Evolutionary conservation across 1,140 invertebrate genomes (phyloP), one percentile per base, ranked within the genome.

Genomic region (Eriosoma lanigerum): DNA sequence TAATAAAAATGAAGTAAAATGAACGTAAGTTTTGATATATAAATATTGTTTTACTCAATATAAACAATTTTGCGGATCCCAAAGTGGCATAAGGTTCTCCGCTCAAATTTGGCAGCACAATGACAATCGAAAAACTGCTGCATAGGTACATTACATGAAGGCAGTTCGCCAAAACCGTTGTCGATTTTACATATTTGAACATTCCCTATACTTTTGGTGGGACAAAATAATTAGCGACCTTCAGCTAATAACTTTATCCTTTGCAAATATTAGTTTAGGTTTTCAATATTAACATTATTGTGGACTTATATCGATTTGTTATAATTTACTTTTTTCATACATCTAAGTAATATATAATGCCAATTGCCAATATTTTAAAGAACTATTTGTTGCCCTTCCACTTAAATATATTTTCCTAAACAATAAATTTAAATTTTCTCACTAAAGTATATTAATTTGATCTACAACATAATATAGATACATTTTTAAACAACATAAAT

Each of bases 181-280:
- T 46, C 38, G 64, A 19, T 68, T 46, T 68, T 68, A 68, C 64
- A 68, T 68, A 68, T 68, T 68, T 68, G 5, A n/a, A 68, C n/a
- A 24, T 68, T 46, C 38, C 3, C 10, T 10, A 46, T 68, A 24
- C 21, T 68, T n/a, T 46, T 38, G 15, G 21, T 4, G 38, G 32
- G 64, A 24, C 12, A 68, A 15, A 24, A 68, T n/a, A 46, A 68
- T 68, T 68, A 68, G 64, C n/a, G 21, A 68, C 38, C 64, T 68
- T 46, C 13, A 68, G 21, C 21, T 46, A 46, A 68, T 32, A 68
- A 24, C 12, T 48, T 68, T 46, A 46, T n/a, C 64, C 64, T 24
- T 46, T 44, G 10, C n/a, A 48, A 46, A 44, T 68, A 13, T 68
- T 48, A 21, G 4, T 44, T 24, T 46, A 68, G 38, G n/a, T 46